Evolutionary conservation across 2,797 vertebrate species (phyloP).

Genomic region (Coregonus sp.): DNA sequence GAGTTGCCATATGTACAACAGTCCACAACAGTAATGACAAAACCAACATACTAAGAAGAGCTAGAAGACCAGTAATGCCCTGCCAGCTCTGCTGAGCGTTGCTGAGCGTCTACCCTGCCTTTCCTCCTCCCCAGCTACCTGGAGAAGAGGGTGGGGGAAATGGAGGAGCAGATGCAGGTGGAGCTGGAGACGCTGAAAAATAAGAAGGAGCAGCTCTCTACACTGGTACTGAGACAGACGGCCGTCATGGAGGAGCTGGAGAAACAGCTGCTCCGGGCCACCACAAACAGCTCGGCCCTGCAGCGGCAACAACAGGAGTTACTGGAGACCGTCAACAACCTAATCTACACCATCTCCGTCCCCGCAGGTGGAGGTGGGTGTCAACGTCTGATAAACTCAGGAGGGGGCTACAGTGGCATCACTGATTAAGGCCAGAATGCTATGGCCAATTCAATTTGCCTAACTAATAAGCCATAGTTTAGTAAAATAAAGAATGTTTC

Average conservation of each 20-base stretch:
- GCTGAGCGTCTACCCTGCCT: neutral
- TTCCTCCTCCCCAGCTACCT: slow-evolving; percentile 75
- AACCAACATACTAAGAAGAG: neutral
- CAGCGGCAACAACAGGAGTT: slow-evolving; percentile 92
- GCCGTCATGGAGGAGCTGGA: slow-evolving; percentile 87
- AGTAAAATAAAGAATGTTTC: no score
- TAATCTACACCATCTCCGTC: slow-evolving; percentile 82
- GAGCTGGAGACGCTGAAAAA: slow-evolving; percentile 85
- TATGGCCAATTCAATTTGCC: neutral
- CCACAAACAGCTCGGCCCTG: slow-evolving; percentile 86
- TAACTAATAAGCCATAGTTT: neutral
- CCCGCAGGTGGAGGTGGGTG: slow-evolving; percentile 70
- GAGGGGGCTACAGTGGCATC: neutral
- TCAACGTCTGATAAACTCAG: neutral
- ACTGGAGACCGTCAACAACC: slow-evolving; percentile 85
- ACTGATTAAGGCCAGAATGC: neutral
- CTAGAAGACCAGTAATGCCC: neutral
- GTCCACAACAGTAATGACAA: no score
- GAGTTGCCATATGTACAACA: no score
- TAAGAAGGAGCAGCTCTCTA: slow-evolving; percentile 90
- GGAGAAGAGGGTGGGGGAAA: slow-evolving; percentile 89
- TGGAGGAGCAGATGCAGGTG: slow-evolving; percentile 86
- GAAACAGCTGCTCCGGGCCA: slow-evolving; percentile 85
- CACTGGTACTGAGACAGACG: slow-evolving; percentile 84
- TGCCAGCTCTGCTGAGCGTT: no score